These are phyloP conservation scores for Myotis lucifugus DNA, from an alignment of 2,113 vertebrate species.

Conservation along the genomic window DNA sequence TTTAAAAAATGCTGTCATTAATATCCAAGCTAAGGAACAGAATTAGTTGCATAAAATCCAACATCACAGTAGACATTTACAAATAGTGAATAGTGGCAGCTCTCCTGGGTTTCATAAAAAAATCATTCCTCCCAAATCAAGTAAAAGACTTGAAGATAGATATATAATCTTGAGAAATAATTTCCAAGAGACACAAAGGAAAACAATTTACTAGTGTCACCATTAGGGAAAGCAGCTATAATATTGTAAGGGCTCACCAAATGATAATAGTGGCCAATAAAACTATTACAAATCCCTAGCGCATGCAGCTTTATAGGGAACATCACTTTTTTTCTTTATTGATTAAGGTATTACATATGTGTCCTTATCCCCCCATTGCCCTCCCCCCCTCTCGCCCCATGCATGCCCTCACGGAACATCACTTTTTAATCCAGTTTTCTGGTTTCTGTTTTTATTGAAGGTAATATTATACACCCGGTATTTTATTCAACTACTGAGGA, in stretches of 20 bases:
- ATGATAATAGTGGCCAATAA: not conserved
- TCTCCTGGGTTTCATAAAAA: not conserved
- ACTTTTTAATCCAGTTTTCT: slow-evolving; percentile 29
- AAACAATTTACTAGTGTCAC: not conserved
- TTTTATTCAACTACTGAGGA: slow-evolving; percentile 3
- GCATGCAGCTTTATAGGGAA: not conserved
- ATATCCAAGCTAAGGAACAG: slow-evolving; percentile 25
- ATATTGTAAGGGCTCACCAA: not conserved
- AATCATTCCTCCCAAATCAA: not conserved
- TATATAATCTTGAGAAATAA: not conserved
- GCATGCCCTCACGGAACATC: not conserved
- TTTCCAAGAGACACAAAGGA: slow-evolving; percentile 9
- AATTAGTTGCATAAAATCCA: not conserved
- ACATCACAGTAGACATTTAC: not conserved
- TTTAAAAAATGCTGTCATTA: not conserved
- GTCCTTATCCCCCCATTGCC: too few relatives aligned
- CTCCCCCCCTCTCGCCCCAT: too few relatives aligned
- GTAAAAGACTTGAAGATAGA: not conserved
- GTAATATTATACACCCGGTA: not conserved
- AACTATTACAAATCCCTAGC: not conserved
- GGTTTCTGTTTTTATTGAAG: not conserved
- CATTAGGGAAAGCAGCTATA: not conserved
- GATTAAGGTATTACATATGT: too few relatives aligned
- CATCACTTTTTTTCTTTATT: not conserved
- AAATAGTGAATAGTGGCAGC: not conserved